These are phyloP conservation scores for Oceanites oceanicus DNA, from an alignment of 2,113 vertebrate species.

Conservation along the genomic window DNA sequence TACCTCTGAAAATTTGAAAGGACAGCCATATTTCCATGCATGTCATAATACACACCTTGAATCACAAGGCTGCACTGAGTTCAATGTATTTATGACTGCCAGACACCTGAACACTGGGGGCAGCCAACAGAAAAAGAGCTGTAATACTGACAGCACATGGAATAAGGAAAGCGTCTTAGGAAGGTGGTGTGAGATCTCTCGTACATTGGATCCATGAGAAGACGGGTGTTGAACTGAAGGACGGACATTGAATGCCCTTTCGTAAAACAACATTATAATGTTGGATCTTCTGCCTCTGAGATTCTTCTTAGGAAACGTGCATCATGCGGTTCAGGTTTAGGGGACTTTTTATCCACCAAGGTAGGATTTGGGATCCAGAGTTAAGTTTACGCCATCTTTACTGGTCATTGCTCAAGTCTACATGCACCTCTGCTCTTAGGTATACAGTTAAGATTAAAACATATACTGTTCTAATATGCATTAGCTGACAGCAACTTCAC, in stretches of 20 bases:
- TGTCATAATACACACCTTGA: not conserved
- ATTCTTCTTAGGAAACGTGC: not conserved
- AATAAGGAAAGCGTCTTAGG: not conserved
- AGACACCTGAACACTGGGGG: not conserved
- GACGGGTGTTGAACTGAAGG: not conserved
- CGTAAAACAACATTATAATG: not conserved
- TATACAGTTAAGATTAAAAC: not conserved
- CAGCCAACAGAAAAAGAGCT: not conserved
- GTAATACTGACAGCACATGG: not conserved
- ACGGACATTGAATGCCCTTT: not conserved
- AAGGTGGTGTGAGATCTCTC: not conserved
- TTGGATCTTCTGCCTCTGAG: not conserved
- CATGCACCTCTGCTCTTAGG: not conserved
- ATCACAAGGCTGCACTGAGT: not conserved
- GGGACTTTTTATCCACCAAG: not conserved
- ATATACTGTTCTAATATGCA: not conserved
- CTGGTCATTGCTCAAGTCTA: not conserved
- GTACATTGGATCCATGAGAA: not conserved
- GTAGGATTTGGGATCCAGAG: not conserved
- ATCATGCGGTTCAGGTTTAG: not conserved
- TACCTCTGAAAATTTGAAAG: not conserved
- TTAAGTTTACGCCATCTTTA: not conserved
- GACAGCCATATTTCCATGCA: not conserved
- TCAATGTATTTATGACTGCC: not conserved
- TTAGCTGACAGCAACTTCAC: slow-evolving; percentile 13